Conservation (phyloP, 2,797 vertebrate genomes). For the Melanogrammus aeglefinus region DNA sequence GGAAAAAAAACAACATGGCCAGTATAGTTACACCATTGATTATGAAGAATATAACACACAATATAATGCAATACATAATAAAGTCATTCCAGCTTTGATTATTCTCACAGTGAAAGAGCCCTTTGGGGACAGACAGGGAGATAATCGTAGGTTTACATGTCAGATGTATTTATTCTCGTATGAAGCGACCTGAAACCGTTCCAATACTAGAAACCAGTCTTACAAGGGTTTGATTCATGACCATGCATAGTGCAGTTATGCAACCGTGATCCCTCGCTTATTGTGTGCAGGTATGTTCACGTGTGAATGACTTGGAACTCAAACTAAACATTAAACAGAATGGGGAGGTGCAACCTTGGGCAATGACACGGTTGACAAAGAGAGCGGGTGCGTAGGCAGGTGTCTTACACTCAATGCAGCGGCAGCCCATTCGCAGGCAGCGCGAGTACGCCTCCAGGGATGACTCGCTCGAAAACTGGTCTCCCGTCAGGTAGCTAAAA, state of each 20-base stretch:
- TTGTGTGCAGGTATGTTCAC: not conserved
- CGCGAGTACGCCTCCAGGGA: conserved; percentile 97
- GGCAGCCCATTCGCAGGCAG: conserved; percentile 96
- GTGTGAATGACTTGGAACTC: not conserved
- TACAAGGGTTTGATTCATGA: conserved; percentile 29
- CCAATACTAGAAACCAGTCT: conserved; percentile 47
- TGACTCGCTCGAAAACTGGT: conserved; percentile 99
- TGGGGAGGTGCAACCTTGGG: not conserved
- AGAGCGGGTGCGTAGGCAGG: not conserved
- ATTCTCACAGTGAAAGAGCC: too few species aligned
- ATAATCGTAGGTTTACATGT: not conserved
- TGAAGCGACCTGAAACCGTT: not conserved
- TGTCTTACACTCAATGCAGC: conserved; percentile 91
- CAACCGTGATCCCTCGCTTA: not conserved
- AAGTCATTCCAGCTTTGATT: too few species aligned
- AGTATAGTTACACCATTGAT: too few species aligned
- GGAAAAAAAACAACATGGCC: not conserved
- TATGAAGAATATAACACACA: too few species aligned
- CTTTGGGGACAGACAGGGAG: not conserved
- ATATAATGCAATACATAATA: too few species aligned
- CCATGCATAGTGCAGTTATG: conserved; percentile 11
- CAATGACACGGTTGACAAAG: not conserved
- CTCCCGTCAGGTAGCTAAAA: conserved; percentile 89
- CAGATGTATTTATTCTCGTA: conserved; percentile 14
- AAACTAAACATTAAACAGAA: not conserved